Evolutionary conservation across 2,113 vertebrate species (phyloP), one percentile per base, ranked within the genome.

Genomic region (Pachypanchax playfairii): DNA sequence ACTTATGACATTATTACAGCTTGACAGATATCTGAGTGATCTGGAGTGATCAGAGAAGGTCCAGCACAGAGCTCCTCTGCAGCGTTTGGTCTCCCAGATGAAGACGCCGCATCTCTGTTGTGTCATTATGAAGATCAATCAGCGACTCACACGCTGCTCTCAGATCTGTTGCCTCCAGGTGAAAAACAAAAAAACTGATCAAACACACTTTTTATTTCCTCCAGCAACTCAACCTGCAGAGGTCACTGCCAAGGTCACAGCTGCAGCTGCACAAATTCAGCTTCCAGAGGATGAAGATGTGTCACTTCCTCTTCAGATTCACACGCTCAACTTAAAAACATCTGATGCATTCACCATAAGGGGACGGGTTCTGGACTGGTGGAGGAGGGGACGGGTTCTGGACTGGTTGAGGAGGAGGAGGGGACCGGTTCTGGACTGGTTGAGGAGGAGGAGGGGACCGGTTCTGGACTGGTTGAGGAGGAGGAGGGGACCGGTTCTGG

Each of bases 1-100:
- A 66, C 78, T 81, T 62, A 56, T 73, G 81, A 73, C 73, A 75
- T 68, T 75, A 75, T 54, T 59, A n/a, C 15, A 48, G 57, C 28
- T 22, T 36, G 62, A 74, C 53, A 65, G 73, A 72, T 64, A 64
- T 48, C 55, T 61, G 36, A 2, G 29, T 25, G 55, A 65, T 83
- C 53, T 67, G 31, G 33, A 67, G 35, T 44, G 46, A 72, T 52
- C 61, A 63, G 35, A 58, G 31, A 6, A 1, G 4, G 5, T 20
- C 48, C 12, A 38, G 41, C 21, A 65, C 15, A 8, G 48, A 50
- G 28, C 39, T 2, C 20, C 8, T 35, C 31, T 60, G 36, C 12
- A n/a, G 53, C 12, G n/a, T 39, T 68, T 43, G 31, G n/a, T 42
- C 26, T 50, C 47, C 46, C 28, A 53, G 46, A 66, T 65, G 31